Evolutionary conservation across 2,888 invertebrate species (phyloP), one percentile per base, ranked within the genome.

Genomic region (Xestia c-nigrum): DNA sequence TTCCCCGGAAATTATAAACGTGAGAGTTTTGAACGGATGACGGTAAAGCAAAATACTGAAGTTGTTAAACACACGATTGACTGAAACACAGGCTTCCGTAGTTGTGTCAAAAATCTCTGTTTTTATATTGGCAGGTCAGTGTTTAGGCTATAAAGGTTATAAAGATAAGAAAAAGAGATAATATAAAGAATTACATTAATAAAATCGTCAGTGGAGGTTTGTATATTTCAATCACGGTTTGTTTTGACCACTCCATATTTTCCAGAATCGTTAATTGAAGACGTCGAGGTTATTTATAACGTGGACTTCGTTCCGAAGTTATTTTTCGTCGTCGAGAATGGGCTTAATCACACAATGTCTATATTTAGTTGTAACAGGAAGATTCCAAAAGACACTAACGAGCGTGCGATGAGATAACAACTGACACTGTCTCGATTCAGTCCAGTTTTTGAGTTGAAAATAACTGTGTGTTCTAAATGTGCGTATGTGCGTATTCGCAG

Each of bases 31-130:
- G 19, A 59, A 80, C 52, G 69, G 72, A 47, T 43, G 74, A 50
- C 38, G 79, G 31, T 38, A 46, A 70, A 72, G 57, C 73, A 81
- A 84, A 74, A 84, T 84, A 72, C 57, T 7, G 40, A 72, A 81
- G 46, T 77, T 77, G 66, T 74, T 43, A 74, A 68, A 71, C 76
- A 74, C 50, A 63, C 76, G 76, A 12, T 67, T 67, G 47, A 61
- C 55, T 72, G 46, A 57, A 50, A 57, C 69, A 70, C 81, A 38
- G 72, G 46, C 69, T 83, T 75, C 76, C 72, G 52, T 64, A n/a
- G 19, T 43, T 72, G 31, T 77, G 70, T 47, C 63, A 72, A 74
- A 76, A 84, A 72, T 66, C 59, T 63, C 43, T 31, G 63, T 72
- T 74, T 72, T 63, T 65, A 76, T 52, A 74, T 64, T 24, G 5